A percentile compares a stretch with the other conserved stretches of the same genome.
Conservation (phyloP, 2,797 vertebrate genomes). For the Sitta carolinensis region DNA sequence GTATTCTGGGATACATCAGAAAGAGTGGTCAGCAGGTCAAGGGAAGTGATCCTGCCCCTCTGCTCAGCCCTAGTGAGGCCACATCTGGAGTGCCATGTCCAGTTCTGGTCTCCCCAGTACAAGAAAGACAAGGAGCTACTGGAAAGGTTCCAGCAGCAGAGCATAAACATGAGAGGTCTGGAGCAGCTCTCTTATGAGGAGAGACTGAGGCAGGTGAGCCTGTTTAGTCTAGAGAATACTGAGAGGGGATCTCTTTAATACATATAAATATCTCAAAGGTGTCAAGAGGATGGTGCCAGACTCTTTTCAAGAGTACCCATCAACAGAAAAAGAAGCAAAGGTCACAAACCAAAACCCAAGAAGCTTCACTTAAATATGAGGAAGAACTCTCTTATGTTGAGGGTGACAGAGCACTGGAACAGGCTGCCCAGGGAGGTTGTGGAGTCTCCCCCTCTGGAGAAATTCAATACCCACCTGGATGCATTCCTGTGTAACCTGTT, state of each 20-base stretch:
- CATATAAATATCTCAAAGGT: background rate
- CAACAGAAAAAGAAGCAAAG: background rate
- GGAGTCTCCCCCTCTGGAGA: background rate
- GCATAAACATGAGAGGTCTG: background rate
- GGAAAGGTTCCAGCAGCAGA: background rate
- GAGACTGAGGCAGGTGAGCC: background rate
- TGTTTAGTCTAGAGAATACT: background rate
- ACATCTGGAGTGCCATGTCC: no score
- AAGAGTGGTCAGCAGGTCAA: background rate
- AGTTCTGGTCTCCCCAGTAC: no score
- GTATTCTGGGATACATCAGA: background rate
- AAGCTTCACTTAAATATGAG: background rate
- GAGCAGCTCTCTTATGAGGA: background rate
- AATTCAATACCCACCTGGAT: background rate
- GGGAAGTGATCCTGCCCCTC: background rate
- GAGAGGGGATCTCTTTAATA: background rate
- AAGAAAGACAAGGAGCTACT: background rate
- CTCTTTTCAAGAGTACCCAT: background rate
- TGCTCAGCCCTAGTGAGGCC: background rate
- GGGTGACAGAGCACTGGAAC: no score
- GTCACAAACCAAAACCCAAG: background rate
- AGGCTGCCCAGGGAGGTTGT: no score
- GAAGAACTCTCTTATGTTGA: background rate
- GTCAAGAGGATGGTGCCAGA: background rate
- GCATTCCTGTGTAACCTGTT: background rate